A percentile compares a stretch with the other conserved stretches of the same genome.
Conservation (phyloP, 2,797 vertebrate species). For the Gephyroberyx darwinii region DNA sequence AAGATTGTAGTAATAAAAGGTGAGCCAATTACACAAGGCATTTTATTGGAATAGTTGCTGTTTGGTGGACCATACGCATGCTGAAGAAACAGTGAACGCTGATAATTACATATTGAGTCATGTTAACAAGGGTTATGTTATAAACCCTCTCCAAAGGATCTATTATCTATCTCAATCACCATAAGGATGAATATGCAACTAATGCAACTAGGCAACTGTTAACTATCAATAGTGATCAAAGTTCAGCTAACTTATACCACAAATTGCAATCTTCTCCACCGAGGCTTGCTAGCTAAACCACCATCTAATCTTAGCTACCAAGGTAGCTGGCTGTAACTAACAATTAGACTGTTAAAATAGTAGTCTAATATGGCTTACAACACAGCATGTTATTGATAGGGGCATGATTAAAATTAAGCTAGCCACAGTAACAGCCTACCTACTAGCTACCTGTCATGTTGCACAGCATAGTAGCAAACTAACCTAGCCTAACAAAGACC, state of each 20-base stretch:
- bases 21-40: too few relatives aligned
- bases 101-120: too few relatives aligned
- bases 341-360: too few relatives aligned
- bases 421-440: neutral
- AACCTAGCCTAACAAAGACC: neutral
- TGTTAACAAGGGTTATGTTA: too few relatives aligned
- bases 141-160: too few relatives aligned
- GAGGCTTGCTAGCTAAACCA: neutral
- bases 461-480: neutral
- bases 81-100: too few relatives aligned
- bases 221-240: neutral
- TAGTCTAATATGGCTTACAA: too few relatives aligned
- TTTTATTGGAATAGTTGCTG: too few relatives aligned
- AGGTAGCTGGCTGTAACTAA: neutral
- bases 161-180: too few relatives aligned
- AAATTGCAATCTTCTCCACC: neutral
- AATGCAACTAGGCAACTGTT: too few relatives aligned
- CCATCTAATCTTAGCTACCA: neutral
- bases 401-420: neutral
- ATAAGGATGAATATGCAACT: neutral
- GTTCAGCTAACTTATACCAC: neutral
- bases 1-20: too few relatives aligned
- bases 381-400: neutral
- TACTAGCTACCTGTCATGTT: neutral
- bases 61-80: too few relatives aligned